Evolutionary conservation across 1,140 invertebrate species (phyloP).

Genomic region (Drosophila ogumai): DNA sequence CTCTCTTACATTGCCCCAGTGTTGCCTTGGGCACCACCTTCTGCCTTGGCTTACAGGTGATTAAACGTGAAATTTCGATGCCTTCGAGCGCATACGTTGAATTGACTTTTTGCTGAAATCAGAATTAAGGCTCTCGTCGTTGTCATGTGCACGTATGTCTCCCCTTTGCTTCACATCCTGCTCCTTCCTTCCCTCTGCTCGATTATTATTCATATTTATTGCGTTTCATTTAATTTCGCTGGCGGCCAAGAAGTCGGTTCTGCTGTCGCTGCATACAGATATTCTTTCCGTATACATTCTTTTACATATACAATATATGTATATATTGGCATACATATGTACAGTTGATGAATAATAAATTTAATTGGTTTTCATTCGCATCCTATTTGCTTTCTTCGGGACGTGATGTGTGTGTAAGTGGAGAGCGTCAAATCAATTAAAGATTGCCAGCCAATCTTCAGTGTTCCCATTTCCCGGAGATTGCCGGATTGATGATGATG

Average conservation of each 20-base stretch:
- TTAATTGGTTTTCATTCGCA: slow-evolving; percentile 61
- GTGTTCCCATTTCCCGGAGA: slow-evolving; percentile 9
- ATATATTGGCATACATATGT: slow-evolving; percentile 6
- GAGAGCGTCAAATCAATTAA: slow-evolving; percentile 63
- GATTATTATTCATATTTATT: slow-evolving; percentile 67
- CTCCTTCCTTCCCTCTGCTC: neutral
- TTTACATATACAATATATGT: neutral
- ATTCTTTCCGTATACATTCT: slow-evolving; percentile 9
- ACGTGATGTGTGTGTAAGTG: slow-evolving; percentile 35
- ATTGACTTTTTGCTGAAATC: slow-evolving; percentile 66
- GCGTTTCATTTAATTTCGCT: slow-evolving; percentile 61
- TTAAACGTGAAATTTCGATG: slow-evolving; percentile 57
- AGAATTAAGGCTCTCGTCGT: slow-evolving; percentile 30
- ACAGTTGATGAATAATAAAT: slow-evolving; percentile 63
- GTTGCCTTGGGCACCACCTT: slow-evolving; percentile 12
- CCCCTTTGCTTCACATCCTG: neutral
- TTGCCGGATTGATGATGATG: slow-evolving; percentile 2
- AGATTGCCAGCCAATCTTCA: slow-evolving; percentile 37
- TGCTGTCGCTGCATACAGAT: slow-evolving; percentile 6
- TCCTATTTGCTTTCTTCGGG: slow-evolving; percentile 37
- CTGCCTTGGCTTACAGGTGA: slow-evolving; percentile 65
- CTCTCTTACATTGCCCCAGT: slow-evolving; percentile 9
- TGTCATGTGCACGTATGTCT: slow-evolving; percentile 34
- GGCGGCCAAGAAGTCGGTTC: slow-evolving; percentile 25
- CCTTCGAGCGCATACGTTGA: slow-evolving; percentile 50